Base-by-base conservation (phyloP, 2,888 invertebrate species). In the Melitaea athalia region DNA sequence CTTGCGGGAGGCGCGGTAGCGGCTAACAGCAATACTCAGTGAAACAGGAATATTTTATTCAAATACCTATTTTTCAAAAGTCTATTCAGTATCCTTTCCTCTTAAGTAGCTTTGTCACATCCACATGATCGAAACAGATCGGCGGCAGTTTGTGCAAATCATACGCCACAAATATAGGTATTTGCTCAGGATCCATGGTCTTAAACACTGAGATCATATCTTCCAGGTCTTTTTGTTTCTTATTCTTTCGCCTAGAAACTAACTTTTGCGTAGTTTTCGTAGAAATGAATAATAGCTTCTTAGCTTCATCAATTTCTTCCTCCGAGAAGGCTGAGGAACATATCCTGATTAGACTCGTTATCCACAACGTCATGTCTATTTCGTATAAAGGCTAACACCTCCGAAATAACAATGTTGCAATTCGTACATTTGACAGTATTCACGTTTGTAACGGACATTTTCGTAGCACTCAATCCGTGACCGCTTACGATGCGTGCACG, bases 211-310 rank as follows among this genome's bases (percentile, higher is more conserved):
- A n/a, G n/a, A n/a, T n/a, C n/a, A n/a, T n/a, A n/a, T n/a, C n/a
- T n/a, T n/a, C 24, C 24, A 24, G 24, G 24, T 24, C n/a, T n/a
- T 24, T 24, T 24, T 24, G 24, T 3, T 24, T 24, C 24, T 24
- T 24, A 24, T 24, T 43, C 17, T 59, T 59, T 43, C 59, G 59
- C 43, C 43, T 59, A 6, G 43, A 43, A 6, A 17, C 43, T 43
- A 43, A 43, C 43, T 64, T 68, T 53, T 60, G 59, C 31, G 43
- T 64, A 52, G 14, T 68, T 55, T 45, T 60, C 60, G 33, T 68
- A 12, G 61, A 61, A 49, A 49, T 33, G 17, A 61, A 61, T 2
- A 31, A n/a, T 33, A 61, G 49, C 11, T 61, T 61, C 61, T 61
- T 61, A 11, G 49, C 61, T 61, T 49, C 15, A 49, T 47, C 49